Percentiles rank a stretch among this genome's conserved stretches.
Evolutionary conservation across 1,140 invertebrate genomes (phyloP).

Genomic region (Oppia nitens): DNA sequence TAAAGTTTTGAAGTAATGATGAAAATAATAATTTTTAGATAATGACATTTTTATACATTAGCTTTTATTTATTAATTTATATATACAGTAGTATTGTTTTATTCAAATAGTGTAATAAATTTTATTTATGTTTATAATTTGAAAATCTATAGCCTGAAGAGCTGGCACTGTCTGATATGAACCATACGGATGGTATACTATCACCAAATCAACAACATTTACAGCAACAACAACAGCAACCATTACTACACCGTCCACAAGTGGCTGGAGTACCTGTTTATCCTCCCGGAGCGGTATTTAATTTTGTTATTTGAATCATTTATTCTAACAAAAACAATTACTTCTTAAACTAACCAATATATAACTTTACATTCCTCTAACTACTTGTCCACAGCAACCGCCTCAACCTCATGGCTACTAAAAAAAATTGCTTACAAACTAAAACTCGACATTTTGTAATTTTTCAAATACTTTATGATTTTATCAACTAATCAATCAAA

Average conservation of each 20-base stretch:
- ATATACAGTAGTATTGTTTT: too few species aligned
- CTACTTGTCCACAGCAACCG: not conserved
- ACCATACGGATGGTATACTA: conserved; percentile 39
- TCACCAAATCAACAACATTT: conserved; percentile 30
- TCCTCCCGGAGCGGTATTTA: conserved; percentile 41
- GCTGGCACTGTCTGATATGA: conserved; percentile 51
- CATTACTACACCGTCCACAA: conserved; percentile 24
- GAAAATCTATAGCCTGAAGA: conserved; percentile 42
- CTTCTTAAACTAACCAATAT: conserved; percentile 5
- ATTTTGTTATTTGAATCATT: not conserved
- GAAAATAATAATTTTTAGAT: too few species aligned
- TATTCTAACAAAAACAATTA: too few species aligned
- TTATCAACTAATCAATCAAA: not conserved
- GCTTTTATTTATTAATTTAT: too few species aligned
- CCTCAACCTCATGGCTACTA: not conserved
- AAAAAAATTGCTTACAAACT: not conserved
- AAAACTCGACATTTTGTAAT: not conserved
- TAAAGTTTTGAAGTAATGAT: too few species aligned
- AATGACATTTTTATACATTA: too few species aligned
- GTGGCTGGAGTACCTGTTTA: conserved; percentile 39
- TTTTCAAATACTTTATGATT: not conserved
- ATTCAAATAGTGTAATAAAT: too few species aligned
- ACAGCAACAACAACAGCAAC: conserved; percentile 15
- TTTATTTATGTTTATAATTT: too few species aligned
- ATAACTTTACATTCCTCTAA: not conserved